These are phyloP conservation scores for Microvelia longipes DNA, from an alignment of 1,140 invertebrate genomes.

Conservation along the genomic window DNA sequence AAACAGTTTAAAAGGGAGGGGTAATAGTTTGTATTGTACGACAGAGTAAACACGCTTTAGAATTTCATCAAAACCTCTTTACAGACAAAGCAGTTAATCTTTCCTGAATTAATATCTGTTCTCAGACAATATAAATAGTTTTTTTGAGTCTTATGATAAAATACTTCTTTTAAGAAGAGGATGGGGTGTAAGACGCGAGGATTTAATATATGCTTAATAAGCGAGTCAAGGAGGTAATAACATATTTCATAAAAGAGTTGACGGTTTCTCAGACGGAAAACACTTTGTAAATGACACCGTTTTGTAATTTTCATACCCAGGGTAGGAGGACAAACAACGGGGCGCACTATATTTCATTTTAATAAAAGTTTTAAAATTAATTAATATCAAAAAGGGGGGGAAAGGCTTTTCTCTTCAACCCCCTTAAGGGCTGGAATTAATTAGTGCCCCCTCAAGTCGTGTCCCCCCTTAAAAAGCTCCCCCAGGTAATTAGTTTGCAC, in stretches of 20 bases:
- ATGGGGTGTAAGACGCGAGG: slow-evolving; percentile 1
- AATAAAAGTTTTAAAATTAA: slow-evolving; percentile 21
- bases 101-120: no score
- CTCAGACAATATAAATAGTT: not conserved
- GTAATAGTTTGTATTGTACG: no score
- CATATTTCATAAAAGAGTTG: slow-evolving; percentile 14
- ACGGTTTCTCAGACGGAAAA: not conserved
- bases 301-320: slow-evolving; percentile 14
- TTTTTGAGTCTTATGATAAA: no score
- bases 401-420: slow-evolving; percentile 4
- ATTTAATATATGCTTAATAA: slow-evolving; percentile 19
- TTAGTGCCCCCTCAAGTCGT: slow-evolving; percentile 10
- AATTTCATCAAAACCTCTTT: no score
- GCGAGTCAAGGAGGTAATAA: slow-evolving; percentile 18
- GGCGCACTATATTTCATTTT: slow-evolving; percentile 18
- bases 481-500: slow-evolving; percentile 16
- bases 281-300: slow-evolving; percentile 17
- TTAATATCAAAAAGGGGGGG: slow-evolving; percentile 12
- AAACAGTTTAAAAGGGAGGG: not conserved
- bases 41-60: no score
- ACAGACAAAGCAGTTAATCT: no score
- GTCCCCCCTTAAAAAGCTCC: not conserved
- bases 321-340: slow-evolving; percentile 8
- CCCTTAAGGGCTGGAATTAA: slow-evolving; percentile 11
- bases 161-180: no score